Conservation (phyloP, 2,797 vertebrate species). For the Heteromormyrus szaboi region DNA sequence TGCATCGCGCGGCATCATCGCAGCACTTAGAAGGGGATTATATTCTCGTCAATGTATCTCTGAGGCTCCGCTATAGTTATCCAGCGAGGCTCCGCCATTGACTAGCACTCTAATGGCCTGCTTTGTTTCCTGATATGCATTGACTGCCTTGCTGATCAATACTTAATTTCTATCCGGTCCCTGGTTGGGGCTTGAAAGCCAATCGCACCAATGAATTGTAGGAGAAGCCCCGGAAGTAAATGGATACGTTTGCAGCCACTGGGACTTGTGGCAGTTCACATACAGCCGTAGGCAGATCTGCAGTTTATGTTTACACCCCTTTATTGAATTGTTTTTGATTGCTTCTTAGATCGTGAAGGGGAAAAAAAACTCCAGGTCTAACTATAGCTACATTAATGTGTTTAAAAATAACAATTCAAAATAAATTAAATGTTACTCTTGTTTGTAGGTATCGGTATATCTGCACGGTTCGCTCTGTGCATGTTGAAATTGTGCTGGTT, state of each 20-base stretch:
- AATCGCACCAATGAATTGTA: slow-evolving; percentile 26
- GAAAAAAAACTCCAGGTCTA: not conserved
- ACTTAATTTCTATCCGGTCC: slow-evolving; percentile 60
- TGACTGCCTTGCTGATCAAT: slow-evolving; percentile 67
- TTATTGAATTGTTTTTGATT: not conserved
- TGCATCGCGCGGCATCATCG: slow-evolving; percentile 39
- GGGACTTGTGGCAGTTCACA: not conserved
- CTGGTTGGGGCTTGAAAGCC: slow-evolving; percentile 23
- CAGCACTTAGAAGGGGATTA: slow-evolving; percentile 59
- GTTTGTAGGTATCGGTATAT: not conserved
- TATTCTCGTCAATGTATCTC: slow-evolving; percentile 66
- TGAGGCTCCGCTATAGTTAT: slow-evolving; percentile 66
- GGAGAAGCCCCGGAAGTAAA: slow-evolving; percentile 34
- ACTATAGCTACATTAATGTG: not conserved
- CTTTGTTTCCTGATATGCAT: slow-evolving; percentile 74
- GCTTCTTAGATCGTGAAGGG: not conserved
- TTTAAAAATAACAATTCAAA: not conserved
- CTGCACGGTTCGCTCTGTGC: not conserved
- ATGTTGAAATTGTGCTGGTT: not conserved
- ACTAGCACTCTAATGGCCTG: slow-evolving; percentile 70
- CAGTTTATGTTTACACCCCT: not conserved
- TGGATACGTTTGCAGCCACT: slow-evolving; percentile 26
- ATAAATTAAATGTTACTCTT: not conserved
- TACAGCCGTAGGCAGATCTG: not conserved
- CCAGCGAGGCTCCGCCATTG: slow-evolving; percentile 68